These are phyloP conservation scores for Samia ricini DNA, from an alignment of 1,140 invertebrate genomes.

Conservation along the genomic window DNA sequence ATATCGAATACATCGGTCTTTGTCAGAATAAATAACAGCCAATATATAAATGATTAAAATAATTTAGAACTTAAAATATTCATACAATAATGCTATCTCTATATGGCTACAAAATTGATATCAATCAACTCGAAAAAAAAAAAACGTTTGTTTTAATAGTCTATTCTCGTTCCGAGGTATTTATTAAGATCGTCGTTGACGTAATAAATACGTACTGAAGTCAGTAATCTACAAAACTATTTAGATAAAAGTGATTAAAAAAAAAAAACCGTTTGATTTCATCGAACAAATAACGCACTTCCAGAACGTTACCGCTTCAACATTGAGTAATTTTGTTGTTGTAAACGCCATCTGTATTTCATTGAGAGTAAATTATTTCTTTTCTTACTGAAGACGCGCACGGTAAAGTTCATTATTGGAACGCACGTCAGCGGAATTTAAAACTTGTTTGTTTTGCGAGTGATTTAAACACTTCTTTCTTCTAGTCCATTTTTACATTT, in stretches of 20 bases:
- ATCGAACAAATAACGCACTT: neutral
- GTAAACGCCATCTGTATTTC: conserved; percentile 1
- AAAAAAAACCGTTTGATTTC: neutral
- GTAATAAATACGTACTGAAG: neutral
- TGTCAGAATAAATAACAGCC: too few species aligned
- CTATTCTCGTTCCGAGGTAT: conserved; percentile 5
- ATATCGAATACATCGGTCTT: too few species aligned
- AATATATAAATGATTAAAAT: too few species aligned
- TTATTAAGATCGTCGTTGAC: neutral
- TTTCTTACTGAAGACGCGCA: neutral
- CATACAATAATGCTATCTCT: too few species aligned
- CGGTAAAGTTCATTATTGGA: neutral
- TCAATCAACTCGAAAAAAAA: neutral
- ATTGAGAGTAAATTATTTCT: neutral
- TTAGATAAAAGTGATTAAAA: neutral
- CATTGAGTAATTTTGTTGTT: neutral
- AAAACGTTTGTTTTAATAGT: neutral
- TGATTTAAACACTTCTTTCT: neutral
- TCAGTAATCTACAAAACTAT: neutral
- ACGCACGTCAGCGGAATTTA: neutral
- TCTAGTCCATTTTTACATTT: neutral
- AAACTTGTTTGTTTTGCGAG: neutral
- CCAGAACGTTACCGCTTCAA: neutral
- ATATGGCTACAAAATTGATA: neutral
- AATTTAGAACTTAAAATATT: too few species aligned